Evolutionary conservation across 2,797 vertebrate species (phyloP).

Genomic region (Enoplosus armatus): DNA sequence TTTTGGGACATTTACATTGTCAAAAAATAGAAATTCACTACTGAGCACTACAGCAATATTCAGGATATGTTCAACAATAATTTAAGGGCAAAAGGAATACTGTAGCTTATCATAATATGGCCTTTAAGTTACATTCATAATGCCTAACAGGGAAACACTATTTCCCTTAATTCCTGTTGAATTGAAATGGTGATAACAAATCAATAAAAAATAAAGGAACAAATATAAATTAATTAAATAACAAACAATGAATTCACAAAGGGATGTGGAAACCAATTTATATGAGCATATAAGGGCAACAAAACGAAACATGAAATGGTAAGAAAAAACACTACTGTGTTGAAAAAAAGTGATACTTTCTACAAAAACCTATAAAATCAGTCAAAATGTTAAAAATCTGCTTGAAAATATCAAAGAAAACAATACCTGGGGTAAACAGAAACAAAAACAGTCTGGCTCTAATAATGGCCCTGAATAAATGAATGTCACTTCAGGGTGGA

Average conservation of each 20-base stretch:
- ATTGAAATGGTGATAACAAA: slow-evolving; percentile 5
- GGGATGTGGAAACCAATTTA: slow-evolving; percentile 16
- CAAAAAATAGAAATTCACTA: slow-evolving; percentile 69
- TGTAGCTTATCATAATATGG: slow-evolving; percentile 63
- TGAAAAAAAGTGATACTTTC: slow-evolving; percentile 17
- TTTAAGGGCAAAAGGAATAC: slow-evolving; percentile 73
- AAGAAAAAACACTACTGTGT: background rate
- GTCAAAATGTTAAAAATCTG: slow-evolving; percentile 38
- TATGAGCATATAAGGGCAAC: background rate
- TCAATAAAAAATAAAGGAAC: slow-evolving; percentile 1
- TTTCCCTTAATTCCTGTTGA: slow-evolving; percentile 36
- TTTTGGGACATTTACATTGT: slow-evolving; percentile 29
- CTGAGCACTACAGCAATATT: slow-evolving; percentile 48
- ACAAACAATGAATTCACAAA: slow-evolving; percentile 45
- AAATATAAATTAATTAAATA: slow-evolving; percentile 33
- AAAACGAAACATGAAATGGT: slow-evolving; percentile 19
- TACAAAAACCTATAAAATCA: slow-evolving; percentile 48
- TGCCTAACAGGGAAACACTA: slow-evolving; percentile 38
- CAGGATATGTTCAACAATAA: slow-evolving; percentile 66
- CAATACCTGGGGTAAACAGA: slow-evolving; percentile 13
- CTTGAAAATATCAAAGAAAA: slow-evolving; percentile 52
- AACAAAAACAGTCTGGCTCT: slow-evolving; percentile 20
- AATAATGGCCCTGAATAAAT: slow-evolving; percentile 33
- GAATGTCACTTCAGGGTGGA: slow-evolving; percentile 11
- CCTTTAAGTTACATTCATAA: slow-evolving; percentile 78